Evolutionary conservation across 2,888 invertebrate species (phyloP).

Genomic region (Petrophora chlorosata): DNA sequence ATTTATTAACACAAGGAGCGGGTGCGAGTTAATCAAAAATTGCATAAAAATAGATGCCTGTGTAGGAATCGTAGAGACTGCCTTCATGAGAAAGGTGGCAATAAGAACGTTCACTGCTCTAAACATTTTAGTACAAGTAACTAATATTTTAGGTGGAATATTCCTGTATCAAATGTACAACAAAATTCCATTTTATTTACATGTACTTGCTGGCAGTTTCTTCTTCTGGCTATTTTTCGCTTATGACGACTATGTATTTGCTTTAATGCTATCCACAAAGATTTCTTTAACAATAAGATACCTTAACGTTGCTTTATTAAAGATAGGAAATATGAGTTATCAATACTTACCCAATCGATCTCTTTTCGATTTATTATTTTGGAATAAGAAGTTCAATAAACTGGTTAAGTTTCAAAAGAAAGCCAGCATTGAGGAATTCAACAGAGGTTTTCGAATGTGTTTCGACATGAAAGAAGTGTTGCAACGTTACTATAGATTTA

Average conservation of each 20-base stretch:
- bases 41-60: constrained; percentile 57
- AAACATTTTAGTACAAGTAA: constrained; percentile 28
- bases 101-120: constrained; percentile 34
- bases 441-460: constrained; percentile 47
- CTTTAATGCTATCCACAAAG: constrained; percentile 29
- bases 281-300: constrained; percentile 54
- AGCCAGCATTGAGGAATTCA: constrained; percentile 44
- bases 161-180: constrained; percentile 44
- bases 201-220: constrained; percentile 46
- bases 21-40: constrained; percentile 44
- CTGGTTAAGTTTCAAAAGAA: constrained; percentile 50
- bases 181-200: constrained; percentile 40
- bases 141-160: constrained; percentile 37
- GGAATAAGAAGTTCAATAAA: constrained; percentile 54
- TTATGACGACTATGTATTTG: constrained; percentile 51
- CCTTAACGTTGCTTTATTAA: constrained; percentile 62
- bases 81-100: constrained; percentile 55
- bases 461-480: constrained; percentile 46
- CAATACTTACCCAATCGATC: constrained; percentile 55
- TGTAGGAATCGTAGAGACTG: constrained; percentile 58
- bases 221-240: constrained; percentile 49
- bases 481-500: constrained; percentile 48
- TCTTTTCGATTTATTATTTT: constrained; percentile 51
- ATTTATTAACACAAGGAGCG: constrained; percentile 46
- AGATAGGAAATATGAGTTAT: constrained; percentile 49